Conservation (phyloP, 2,888 invertebrate genomes). For the Scaptomyza polygonia region DNA sequence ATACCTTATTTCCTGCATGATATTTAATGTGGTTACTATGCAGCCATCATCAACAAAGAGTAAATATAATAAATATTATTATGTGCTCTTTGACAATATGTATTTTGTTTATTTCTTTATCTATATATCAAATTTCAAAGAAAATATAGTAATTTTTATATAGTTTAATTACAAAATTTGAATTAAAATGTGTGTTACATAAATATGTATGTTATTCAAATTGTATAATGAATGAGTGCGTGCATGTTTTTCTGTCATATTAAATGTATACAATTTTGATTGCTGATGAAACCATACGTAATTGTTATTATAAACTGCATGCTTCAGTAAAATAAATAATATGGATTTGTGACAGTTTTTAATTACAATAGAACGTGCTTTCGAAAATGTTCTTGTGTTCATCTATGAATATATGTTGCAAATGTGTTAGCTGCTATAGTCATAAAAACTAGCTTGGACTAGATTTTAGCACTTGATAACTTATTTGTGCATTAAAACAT, state of each 20-base stretch:
- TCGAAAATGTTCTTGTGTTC: not conserved
- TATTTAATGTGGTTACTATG: slow-evolving; percentile 3
- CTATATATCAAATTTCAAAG: slow-evolving; percentile 29
- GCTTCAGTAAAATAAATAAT: not conserved
- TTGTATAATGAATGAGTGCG: slow-evolving; percentile 22
- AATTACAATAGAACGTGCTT: not conserved
- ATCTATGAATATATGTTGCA: not conserved
- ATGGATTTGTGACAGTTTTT: not conserved
- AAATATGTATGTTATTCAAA: slow-evolving; percentile 28
- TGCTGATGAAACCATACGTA: not conserved
- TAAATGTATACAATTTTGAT: not conserved
- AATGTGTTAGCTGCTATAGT: not conserved
- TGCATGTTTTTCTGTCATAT: slow-evolving; percentile 10
- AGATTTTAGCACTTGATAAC: not conserved
- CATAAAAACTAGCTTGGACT: not conserved
- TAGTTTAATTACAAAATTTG: not conserved
- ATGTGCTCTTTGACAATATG: slow-evolving; percentile 16
- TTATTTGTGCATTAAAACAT: not conserved
- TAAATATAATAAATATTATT: slow-evolving; percentile 27
- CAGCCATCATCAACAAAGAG: slow-evolving; percentile 4
- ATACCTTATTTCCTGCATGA: slow-evolving; percentile 15
- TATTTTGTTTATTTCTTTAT: too few relatives aligned
- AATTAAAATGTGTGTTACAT: slow-evolving; percentile 13
- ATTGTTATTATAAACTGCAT: slow-evolving; percentile 1
- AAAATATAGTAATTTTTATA: slow-evolving; percentile 7